Evolutionary conservation across 1,140 invertebrate species (phyloP).

Genomic region (Atta cephalotes): DNA sequence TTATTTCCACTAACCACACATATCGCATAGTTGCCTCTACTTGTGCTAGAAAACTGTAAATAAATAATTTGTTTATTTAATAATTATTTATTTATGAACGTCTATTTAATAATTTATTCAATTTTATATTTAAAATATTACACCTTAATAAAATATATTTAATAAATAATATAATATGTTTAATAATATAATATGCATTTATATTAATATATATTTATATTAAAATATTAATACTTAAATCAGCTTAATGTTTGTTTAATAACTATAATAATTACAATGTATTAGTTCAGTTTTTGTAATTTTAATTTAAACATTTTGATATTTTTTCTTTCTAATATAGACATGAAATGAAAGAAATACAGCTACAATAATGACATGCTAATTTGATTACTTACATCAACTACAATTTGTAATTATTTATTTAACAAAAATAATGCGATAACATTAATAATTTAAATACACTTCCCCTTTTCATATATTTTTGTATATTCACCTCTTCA

Average conservation of each 20-base stretch:
- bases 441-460: background rate
- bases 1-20: conserved; percentile 73
- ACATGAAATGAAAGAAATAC: background rate
- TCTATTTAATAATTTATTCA: background rate
- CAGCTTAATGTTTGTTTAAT: background rate
- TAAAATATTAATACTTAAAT: background rate
- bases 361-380: background rate
- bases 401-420: background rate
- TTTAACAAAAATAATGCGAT: background rate
- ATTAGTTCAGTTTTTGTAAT: background rate
- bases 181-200: too few relatives aligned
- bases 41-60: conserved; percentile 61
- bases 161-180: background rate
- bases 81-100: too few relatives aligned
- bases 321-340: background rate
- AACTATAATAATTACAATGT: background rate
- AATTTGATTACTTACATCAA: background rate
- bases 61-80: background rate
- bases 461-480: background rate
- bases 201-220: background rate
- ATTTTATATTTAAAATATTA: background rate
- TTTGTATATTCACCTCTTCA: conserved; percentile 41
- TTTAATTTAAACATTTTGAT: background rate
- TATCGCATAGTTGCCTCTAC: conserved; percentile 55
- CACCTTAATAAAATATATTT: background rate